Evolutionary conservation across 2,888 invertebrate genomes (phyloP).

Genomic region (Lycophotia porphyrea): DNA sequence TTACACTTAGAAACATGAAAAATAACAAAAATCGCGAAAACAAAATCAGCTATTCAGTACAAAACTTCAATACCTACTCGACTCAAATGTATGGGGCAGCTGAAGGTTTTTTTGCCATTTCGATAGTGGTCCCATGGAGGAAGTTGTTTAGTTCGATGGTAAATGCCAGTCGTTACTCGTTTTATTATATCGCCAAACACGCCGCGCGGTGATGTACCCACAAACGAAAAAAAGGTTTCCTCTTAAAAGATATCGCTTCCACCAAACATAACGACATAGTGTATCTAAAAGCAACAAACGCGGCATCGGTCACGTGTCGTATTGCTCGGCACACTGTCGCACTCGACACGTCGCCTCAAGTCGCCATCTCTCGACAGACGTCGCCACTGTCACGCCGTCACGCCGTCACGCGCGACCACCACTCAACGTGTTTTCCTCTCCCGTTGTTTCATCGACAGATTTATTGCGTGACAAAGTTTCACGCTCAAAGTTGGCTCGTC

Average conservation of each 20-base stretch:
- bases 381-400: neutral
- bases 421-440: conserved; percentile 17
- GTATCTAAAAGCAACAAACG: neutral
- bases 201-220: neutral
- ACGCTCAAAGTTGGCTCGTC: conserved; percentile 32
- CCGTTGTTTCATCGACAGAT: conserved; percentile 29
- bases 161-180: neutral
- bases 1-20: too few relatives aligned
- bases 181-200: neutral
- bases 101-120: neutral
- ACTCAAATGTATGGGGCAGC: too few relatives aligned
- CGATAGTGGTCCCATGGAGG: neutral
- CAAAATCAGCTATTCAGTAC: too few relatives aligned
- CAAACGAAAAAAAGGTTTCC: neutral
- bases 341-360: neutral
- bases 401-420: neutral
- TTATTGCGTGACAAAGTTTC: conserved; percentile 48
- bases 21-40: too few relatives aligned
- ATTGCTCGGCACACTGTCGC: neutral
- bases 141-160: neutral
- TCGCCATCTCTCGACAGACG: neutral
- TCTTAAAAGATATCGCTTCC: neutral
- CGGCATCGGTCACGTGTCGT: neutral
- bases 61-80: neutral
- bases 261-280: neutral